Evolutionary conservation across 2,113 vertebrate genomes (phyloP).

Genomic region (Chloebia gouldiae): DNA sequence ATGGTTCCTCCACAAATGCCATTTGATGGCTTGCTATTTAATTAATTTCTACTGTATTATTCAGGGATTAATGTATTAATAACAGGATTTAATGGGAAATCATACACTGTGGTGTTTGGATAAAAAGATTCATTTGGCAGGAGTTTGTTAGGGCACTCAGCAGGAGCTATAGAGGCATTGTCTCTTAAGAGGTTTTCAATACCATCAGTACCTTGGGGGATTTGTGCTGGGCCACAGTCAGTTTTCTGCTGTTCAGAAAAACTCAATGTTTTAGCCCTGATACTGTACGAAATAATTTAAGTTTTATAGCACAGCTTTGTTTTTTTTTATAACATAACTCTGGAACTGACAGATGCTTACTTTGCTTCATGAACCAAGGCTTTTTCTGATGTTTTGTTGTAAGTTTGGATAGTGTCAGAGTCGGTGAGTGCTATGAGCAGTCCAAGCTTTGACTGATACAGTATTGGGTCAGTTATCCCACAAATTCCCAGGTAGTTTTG

Average conservation of each 20-base stretch:
- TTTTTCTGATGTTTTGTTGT: not conserved
- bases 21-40: not conserved
- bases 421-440: not conserved
- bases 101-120: not conserved
- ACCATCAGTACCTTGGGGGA: not conserved
- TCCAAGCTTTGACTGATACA: not conserved
- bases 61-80: not conserved
- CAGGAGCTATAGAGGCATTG: not conserved
- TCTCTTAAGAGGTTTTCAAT: not conserved
- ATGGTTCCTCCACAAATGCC: not conserved
- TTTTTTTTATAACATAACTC: not conserved
- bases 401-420: rapidly evolving
- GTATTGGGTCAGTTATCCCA: not conserved
- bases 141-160: not conserved
- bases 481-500: not conserved
- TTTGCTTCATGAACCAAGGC: not conserved
- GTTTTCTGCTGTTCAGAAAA: not conserved
- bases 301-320: not conserved
- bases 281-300: not conserved
- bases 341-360: not conserved
- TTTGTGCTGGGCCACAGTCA: not conserved
- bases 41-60: not conserved
- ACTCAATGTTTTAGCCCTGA: not conserved
- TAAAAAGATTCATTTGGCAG: not conserved
- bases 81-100: not conserved